Conservation (phyloP, 2,888 invertebrate genomes). For the Drosophila mettleri region DNA sequence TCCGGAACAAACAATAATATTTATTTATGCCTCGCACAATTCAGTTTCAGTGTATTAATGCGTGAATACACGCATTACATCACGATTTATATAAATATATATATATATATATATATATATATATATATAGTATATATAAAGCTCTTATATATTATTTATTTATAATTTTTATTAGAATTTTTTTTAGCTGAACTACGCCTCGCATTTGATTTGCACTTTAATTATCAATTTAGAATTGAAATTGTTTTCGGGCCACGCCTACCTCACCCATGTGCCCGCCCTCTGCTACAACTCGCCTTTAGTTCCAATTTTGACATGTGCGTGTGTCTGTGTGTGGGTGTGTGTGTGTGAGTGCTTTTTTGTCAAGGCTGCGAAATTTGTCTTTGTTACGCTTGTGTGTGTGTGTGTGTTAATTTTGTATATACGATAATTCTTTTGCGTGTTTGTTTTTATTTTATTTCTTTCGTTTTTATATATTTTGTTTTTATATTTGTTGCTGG, state of each 20-base stretch:
- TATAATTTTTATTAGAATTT: slow-evolving; percentile 19
- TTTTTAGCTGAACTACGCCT: slow-evolving; percentile 33
- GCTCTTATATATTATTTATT: slow-evolving; percentile 5
- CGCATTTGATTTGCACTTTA: slow-evolving; percentile 60
- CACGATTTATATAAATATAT: slow-evolving; percentile 3
- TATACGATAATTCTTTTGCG: slow-evolving; percentile 62
- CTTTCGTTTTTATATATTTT: slow-evolving; percentile 18
- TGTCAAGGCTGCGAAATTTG: slow-evolving; percentile 59
- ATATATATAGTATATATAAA: background rate
- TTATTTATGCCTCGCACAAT: slow-evolving; percentile 1
- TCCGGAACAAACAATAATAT: slow-evolving; percentile 5
- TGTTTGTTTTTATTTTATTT: slow-evolving; percentile 35
- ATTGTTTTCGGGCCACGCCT: slow-evolving; percentile 36
- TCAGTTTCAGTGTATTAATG: background rate
- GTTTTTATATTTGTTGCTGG: slow-evolving; percentile 20
- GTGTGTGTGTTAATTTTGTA: slow-evolving; percentile 66
- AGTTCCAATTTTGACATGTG: slow-evolving; percentile 17
- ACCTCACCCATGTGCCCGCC: slow-evolving; percentile 6
- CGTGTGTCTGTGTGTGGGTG: background rate
- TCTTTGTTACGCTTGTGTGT: slow-evolving; percentile 31
- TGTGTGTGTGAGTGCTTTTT: slow-evolving; percentile 22
- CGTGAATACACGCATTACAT: slow-evolving; percentile 20
- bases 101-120: background rate
- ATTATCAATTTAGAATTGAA: slow-evolving; percentile 68
- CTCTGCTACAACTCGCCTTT: slow-evolving; percentile 21